A percentile compares a stretch with the other conserved stretches of the same genome.
Conservation (phyloP, 2,888 invertebrate species). For the Nemotelus nigrinus region DNA sequence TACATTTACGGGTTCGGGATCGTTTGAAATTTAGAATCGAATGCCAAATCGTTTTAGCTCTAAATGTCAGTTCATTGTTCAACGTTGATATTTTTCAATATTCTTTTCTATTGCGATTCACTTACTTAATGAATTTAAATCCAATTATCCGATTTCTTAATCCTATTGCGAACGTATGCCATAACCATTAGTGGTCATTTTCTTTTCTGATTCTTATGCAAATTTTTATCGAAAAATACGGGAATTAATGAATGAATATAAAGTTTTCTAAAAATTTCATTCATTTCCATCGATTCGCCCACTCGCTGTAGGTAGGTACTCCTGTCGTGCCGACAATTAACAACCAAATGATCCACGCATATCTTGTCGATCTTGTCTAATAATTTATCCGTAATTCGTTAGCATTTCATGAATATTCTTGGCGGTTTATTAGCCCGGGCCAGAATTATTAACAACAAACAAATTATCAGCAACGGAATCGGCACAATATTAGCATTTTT, state of each 20-base stretch:
- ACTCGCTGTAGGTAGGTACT: neutral
- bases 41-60: neutral
- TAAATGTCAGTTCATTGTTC: slow-evolving; percentile 3
- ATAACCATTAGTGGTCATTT: slow-evolving; percentile 24
- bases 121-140: slow-evolving; percentile 21
- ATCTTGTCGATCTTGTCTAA: neutral
- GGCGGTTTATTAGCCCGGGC: neutral
- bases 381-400: slow-evolving; percentile 17
- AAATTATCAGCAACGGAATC: slow-evolving; percentile 34
- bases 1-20: neutral
- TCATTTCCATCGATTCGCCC: slow-evolving; percentile 24
- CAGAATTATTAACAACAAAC: slow-evolving; percentile 41
- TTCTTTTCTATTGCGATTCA: neutral
- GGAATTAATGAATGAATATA: slow-evolving; percentile 8
- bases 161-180: slow-evolving; percentile 29
- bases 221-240: slow-evolving; percentile 19
- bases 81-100: slow-evolving; percentile 10
- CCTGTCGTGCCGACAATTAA: neutral
- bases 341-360: neutral
- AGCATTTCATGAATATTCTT: slow-evolving; percentile 44
- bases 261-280: slow-evolving; percentile 34
- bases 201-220: slow-evolving; percentile 26
- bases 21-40: neutral
- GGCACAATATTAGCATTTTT: neutral
- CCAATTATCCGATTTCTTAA: slow-evolving; percentile 41